Evolutionary conservation across 2,888 invertebrate genomes (phyloP), one percentile per base, ranked within the genome.

Genomic region (Melitaea athalia): DNA sequence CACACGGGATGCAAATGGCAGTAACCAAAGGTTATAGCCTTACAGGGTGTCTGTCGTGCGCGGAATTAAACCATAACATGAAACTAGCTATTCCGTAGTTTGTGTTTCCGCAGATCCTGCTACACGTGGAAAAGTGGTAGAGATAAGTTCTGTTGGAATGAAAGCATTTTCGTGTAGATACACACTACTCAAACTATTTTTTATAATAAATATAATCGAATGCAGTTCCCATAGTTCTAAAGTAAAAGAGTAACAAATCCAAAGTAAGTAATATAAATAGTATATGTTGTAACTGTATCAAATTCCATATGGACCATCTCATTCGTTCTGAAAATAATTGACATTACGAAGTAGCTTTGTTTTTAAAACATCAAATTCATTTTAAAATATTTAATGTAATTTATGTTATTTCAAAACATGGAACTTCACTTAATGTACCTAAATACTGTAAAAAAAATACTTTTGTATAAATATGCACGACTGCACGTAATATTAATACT

Each of bases 61-160:
- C 61, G 38, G 61, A 61, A 66, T 66, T 61, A 66, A 66, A 55
- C 66, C 66, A 66, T 66, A 66, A 66, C 60, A 43, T n/a, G 38
- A 33, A 61, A 61, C 61, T 55, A 66, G 24, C 55, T n/a, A 33
- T 17, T 17, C 15, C 24, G 17, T 50, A 38, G 45, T 57, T n/a
- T 7, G 33, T n/a, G 31, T 17, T 47, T 47, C 7, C 5, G 45
- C 8, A 31, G 47, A 47, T n/a, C n/a, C 47, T n/a, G 24, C 8
- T 57, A 38, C 38, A 38, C 8, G 8, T 7, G n/a, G 33, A 55
- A 24, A 24, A 24, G 24, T n/a, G 12, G 33, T 55, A 12, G n/a
- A 55, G 14, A 14, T 31, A 52, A 52, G 53, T 55, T 33, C 33
- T 49, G n/a, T n/a, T 14, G 24, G 3, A 24, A 24, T 24, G 24